Evolutionary conservation across 2,888 invertebrate genomes (phyloP).

Genomic region (Pristionchus japonicus): DNA sequence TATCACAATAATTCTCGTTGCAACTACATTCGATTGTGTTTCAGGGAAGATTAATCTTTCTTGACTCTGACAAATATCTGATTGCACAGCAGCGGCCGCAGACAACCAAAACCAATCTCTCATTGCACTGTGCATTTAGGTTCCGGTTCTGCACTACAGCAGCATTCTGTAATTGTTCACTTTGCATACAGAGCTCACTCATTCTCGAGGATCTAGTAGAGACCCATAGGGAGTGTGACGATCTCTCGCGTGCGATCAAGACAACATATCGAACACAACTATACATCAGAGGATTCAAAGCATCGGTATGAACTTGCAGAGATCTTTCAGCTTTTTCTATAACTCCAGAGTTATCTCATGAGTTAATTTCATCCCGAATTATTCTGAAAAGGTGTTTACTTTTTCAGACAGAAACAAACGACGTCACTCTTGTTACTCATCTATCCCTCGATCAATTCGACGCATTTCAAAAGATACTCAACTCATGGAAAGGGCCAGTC

Average conservation of each 20-base stretch:
- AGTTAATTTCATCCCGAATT: too few relatives aligned
- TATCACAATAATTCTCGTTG: too few relatives aligned
- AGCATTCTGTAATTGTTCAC: not conserved
- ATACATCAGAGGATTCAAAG: not conserved
- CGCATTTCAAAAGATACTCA: constrained; percentile 86
- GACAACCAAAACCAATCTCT: too few relatives aligned
- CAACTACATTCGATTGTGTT: too few relatives aligned
- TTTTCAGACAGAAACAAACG: constrained; percentile 76
- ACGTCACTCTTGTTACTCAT: constrained; percentile 81
- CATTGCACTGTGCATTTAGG: too few relatives aligned
- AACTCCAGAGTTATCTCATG: too few relatives aligned
- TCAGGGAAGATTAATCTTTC: too few relatives aligned
- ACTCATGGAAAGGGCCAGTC: constrained; percentile 90
- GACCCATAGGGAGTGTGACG: not conserved
- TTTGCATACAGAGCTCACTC: not conserved
- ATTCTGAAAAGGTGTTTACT: too few relatives aligned
- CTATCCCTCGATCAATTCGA: constrained; percentile 89
- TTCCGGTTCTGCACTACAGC: too few relatives aligned
- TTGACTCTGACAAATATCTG: too few relatives aligned
- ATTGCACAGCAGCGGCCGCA: too few relatives aligned
- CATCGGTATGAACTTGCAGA: not conserved
- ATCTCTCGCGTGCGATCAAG: not conserved
- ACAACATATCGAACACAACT: not conserved
- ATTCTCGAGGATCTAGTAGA: not conserved
- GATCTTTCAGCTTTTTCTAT: too few relatives aligned